phyloP scores from a whole-genome alignment of 2,113 vertebrate genomes.

The Caracal caracal region DNA sequence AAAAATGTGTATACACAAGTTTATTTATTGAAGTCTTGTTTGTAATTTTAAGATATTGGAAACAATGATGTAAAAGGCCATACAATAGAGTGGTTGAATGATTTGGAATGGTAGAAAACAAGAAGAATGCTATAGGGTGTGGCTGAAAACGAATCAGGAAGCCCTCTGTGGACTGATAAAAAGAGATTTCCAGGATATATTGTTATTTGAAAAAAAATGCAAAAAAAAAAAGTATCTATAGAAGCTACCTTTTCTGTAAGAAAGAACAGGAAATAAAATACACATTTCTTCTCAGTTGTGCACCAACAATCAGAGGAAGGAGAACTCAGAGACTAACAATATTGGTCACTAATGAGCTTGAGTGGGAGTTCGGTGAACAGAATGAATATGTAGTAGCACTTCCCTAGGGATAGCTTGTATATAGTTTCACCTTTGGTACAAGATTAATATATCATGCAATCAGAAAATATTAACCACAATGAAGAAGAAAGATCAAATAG shows the following conservation, averaged over 20 bases:
- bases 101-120: background rate
- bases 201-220: background rate
- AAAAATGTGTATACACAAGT: background rate
- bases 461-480: background rate
- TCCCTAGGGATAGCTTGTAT: background rate
- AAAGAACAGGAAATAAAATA: background rate
- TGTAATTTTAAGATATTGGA: background rate
- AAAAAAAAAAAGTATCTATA: background rate
- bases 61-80: background rate
- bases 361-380: background rate
- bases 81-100: background rate
- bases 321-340: background rate
- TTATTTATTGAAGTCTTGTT: background rate
- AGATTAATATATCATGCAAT: background rate
- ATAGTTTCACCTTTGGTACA: background rate
- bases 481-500: background rate
- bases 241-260: background rate
- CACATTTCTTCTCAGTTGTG: background rate
- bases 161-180: background rate
- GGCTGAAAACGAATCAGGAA: background rate
- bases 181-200: background rate
- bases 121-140: rapidly evolving
- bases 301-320: background rate
- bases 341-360: background rate
- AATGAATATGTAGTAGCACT: background rate